A percentile compares a stretch with the other conserved stretches of the same genome.
Evolutionary conservation across 1,140 invertebrate species (phyloP).

Genomic region (Anoplophora glabripennis): DNA sequence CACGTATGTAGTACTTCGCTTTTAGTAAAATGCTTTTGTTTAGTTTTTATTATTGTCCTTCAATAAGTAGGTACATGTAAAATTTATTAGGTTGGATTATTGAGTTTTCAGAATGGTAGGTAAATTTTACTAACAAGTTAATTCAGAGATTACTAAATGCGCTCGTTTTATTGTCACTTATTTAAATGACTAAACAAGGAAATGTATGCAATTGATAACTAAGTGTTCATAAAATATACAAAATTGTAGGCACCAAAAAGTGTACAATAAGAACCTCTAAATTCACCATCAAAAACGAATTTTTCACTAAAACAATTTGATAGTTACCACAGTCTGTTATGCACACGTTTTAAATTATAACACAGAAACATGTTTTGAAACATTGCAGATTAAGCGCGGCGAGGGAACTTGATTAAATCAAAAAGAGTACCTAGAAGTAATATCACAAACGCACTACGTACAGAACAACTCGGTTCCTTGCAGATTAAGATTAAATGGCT

Average conservation of each 20-base stretch:
- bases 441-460: constrained; percentile 2
- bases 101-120: too few relatives aligned
- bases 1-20: not conserved
- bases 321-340: constrained; percentile 4
- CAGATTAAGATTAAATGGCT: constrained; percentile 29
- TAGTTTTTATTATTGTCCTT: not conserved
- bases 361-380: not conserved
- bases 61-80: too few relatives aligned
- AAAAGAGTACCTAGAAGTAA: constrained; percentile 21
- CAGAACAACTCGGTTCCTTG: constrained; percentile 16
- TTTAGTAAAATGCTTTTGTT: not conserved
- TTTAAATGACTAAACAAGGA: too few relatives aligned
- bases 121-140: too few relatives aligned
- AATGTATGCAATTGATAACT: too few relatives aligned
- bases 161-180: too few relatives aligned
- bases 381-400: constrained; percentile 7
- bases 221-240: too few relatives aligned
- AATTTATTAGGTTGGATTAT: too few relatives aligned
- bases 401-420: constrained; percentile 16
- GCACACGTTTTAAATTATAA: not conserved
- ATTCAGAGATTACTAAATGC: too few relatives aligned
- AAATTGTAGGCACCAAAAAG: too few relatives aligned
- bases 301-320: constrained; percentile 1
- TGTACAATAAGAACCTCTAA: not conserved
- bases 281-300: not conserved